Evolutionary conservation across 2,888 invertebrate genomes (phyloP).

Genomic region (Ichneumoninae sp.): DNA sequence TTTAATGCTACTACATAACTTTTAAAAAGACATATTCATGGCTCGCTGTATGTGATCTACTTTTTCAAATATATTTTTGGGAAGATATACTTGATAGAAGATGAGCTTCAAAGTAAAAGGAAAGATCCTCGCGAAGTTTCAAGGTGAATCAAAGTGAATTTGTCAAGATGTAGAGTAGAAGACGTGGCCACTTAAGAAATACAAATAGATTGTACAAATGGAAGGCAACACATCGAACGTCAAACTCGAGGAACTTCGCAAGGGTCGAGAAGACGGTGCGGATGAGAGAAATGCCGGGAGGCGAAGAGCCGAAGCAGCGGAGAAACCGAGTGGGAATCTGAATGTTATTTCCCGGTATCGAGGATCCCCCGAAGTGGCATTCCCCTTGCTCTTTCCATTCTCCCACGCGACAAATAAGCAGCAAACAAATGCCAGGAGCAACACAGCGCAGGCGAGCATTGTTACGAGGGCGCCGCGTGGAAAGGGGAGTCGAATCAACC

Average conservation of each 20-base stretch:
- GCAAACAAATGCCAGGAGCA: conserved; percentile 72
- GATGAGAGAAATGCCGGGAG: conserved; percentile 64
- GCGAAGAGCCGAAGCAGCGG: conserved; percentile 44
- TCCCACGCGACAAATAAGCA: conserved; percentile 77
- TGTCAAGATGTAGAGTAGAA: not conserved
- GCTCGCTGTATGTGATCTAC: not conserved
- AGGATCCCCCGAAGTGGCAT: conserved; percentile 68
- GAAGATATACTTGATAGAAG: not conserved
- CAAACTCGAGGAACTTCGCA: conserved; percentile 63
- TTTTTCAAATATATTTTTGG: not conserved
- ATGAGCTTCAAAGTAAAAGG: not conserved
- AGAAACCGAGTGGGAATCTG: conserved; percentile 51
- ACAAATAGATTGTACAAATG: conserved; percentile 64
- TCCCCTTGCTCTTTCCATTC: conserved; percentile 75
- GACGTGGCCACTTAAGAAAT: conserved; percentile 55
- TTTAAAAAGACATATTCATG: not conserved
- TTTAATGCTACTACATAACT: not conserved
- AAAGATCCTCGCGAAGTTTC: conserved; percentile 8
- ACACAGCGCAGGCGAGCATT: conserved; percentile 12
- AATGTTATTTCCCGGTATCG: conserved; percentile 76
- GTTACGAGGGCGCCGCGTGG: not conserved
- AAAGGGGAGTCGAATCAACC: conserved; percentile 32
- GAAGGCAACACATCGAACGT: conserved; percentile 71
- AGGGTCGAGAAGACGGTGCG: conserved; percentile 38
- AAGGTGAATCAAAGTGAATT: conserved; percentile 42